phyloP scores from a whole-genome alignment of 2,888 invertebrate species.

The Rhyacophila evoluta region DNA sequence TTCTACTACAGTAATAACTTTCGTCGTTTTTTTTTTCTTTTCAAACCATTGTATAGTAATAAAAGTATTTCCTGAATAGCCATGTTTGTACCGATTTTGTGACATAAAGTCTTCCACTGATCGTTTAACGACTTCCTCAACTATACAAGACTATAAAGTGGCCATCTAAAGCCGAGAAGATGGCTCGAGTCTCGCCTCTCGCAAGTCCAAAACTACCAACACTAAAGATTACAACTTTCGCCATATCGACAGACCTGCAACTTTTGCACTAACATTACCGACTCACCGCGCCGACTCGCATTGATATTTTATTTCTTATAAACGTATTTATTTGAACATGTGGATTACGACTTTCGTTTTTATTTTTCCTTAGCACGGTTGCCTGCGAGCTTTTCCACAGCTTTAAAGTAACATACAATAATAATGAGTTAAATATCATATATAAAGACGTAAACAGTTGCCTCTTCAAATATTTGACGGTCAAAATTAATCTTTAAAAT shows the following conservation, averaged over 20 bases:
- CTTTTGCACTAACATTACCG: background rate
- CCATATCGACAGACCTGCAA: constrained; percentile 9
- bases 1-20: too few relatives aligned
- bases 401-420: too few relatives aligned
- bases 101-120: background rate
- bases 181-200: background rate
- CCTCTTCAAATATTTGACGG: too few relatives aligned
- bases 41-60: background rate
- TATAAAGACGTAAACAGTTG: too few relatives aligned
- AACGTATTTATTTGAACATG: background rate
- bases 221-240: constrained; percentile 12
- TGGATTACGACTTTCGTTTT: too few relatives aligned
- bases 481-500: too few relatives aligned
- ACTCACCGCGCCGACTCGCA: background rate
- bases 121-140: constrained; percentile 15
- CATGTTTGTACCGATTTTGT: background rate
- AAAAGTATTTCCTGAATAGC: background rate
- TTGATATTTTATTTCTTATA: background rate
- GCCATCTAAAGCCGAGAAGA: constrained; percentile 16
- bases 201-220: constrained; percentile 15
- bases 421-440: too few relatives aligned
- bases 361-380: too few relatives aligned
- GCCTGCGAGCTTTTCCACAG: too few relatives aligned
- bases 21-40: too few relatives aligned
- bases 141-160: constrained; percentile 10